phyloP scores from a whole-genome alignment of 2,113 vertebrate genomes.

The Colius striatus region DNA sequence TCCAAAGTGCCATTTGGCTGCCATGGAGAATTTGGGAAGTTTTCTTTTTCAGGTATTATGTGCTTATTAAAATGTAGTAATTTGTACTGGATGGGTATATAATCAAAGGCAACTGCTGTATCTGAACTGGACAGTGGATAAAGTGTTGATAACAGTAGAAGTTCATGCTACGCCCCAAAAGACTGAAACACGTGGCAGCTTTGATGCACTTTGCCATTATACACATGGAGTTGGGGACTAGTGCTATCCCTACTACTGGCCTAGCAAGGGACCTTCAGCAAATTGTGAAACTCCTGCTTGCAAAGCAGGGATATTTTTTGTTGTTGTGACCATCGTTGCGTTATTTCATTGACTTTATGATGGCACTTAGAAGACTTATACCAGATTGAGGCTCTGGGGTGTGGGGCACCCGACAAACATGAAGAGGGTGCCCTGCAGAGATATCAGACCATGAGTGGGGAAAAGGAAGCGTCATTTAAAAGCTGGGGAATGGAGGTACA shows the following conservation, averaged over 20 bases:
- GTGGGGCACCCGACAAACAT: fast-evolving
- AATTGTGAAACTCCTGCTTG: not conserved
- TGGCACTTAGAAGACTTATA: not conserved
- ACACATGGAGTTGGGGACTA: fast-evolving
- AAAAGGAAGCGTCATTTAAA: not conserved
- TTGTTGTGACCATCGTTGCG: not conserved
- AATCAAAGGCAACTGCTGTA: not conserved
- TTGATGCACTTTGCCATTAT: not conserved
- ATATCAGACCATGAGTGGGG: fast-evolving
- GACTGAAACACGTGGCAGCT: not conserved
- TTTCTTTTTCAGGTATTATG: not conserved
- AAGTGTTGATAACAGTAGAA: not conserved
- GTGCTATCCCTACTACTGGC: not conserved
- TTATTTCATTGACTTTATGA: not conserved
- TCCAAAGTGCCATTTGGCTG: not conserved
- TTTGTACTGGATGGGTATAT: not conserved
- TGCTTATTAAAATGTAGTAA: not conserved
- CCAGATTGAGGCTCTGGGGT: not conserved
- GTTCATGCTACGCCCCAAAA: not conserved
- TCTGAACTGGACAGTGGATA: not conserved
- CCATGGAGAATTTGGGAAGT: not conserved
- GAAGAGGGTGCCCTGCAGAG: not conserved
- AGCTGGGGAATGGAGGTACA: not conserved
- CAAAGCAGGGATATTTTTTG: not conserved
- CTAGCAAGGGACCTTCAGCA: not conserved